Evolutionary conservation across 2,113 vertebrate species (phyloP).

Genomic region (Anhinga rufa): DNA sequence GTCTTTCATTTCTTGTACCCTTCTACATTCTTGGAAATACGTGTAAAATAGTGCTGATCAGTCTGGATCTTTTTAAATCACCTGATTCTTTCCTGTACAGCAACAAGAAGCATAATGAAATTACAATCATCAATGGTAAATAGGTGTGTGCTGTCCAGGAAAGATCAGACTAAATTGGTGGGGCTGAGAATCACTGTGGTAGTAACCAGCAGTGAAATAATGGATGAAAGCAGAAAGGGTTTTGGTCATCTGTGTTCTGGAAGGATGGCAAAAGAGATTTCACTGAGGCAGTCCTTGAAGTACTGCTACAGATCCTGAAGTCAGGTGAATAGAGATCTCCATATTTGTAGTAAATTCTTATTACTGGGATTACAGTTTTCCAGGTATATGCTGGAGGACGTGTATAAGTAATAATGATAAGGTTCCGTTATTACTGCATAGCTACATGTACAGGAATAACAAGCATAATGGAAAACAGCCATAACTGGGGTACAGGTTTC

Average conservation of each 20-base stretch:
- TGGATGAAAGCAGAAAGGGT: neutral
- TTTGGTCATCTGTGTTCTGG: neutral
- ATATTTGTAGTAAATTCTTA: neutral
- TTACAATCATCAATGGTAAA: neutral
- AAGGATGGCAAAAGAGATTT: neutral
- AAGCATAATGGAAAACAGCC: neutral
- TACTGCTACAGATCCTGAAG: neutral
- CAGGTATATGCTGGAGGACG: neutral
- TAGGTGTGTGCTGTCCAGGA: neutral
- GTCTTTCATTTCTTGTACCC: neutral
- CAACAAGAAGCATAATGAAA: neutral
- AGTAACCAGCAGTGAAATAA: neutral
- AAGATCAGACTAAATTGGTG: neutral
- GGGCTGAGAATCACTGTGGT: neutral
- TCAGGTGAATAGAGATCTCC: neutral
- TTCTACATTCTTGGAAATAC: neutral
- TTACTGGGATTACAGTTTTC: neutral
- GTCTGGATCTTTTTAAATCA: neutral
- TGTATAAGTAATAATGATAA: neutral
- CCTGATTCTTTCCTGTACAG: neutral
- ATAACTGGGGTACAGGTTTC: neutral
- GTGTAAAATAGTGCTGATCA: neutral
- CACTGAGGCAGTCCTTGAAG: neutral
- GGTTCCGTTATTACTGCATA: neutral
- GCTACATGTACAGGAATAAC: neutral